Evolutionary conservation across 2,113 vertebrate species (phyloP).

Genomic region (Cromileptes altivelis): DNA sequence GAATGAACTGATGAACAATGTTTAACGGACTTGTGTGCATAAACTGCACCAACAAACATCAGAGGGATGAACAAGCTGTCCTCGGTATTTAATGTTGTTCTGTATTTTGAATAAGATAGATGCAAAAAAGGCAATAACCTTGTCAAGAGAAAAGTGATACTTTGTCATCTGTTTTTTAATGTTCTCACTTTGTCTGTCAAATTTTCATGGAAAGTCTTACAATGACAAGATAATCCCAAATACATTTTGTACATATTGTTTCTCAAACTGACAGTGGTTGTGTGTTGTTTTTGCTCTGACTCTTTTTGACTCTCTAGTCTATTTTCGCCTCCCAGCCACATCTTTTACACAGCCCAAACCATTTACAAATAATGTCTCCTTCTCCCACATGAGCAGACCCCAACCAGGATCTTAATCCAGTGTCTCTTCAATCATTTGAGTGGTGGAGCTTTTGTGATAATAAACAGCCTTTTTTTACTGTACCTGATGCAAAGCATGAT

Average conservation of each 20-base stretch:
- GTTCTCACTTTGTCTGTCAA: not conserved
- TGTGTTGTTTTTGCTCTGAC: not conserved
- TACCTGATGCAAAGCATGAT: not conserved
- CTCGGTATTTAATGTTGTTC: not conserved
- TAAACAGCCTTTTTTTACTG: not conserved
- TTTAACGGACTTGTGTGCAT: not conserved
- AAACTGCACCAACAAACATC: not conserved
- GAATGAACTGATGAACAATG: not conserved
- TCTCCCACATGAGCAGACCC: not conserved
- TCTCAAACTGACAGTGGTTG: not conserved
- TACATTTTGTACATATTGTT: constrained; percentile 45
- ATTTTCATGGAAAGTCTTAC: not conserved
- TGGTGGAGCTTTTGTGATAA: not conserved
- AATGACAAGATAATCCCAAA: not conserved
- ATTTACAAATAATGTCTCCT: not conserved
- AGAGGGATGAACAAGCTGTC: not conserved
- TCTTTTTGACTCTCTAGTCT: not conserved
- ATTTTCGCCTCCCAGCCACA: not conserved
- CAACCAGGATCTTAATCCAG: not conserved
- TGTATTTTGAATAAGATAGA: constrained; percentile 2
- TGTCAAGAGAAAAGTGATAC: not conserved
- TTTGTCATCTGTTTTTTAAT: not conserved
- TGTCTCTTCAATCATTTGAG: not conserved
- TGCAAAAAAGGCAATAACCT: not conserved
- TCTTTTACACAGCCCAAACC: not conserved